Conservation (phyloP, 2,888 invertebrate species). For the Drepanosiphum platanoidis region DNA sequence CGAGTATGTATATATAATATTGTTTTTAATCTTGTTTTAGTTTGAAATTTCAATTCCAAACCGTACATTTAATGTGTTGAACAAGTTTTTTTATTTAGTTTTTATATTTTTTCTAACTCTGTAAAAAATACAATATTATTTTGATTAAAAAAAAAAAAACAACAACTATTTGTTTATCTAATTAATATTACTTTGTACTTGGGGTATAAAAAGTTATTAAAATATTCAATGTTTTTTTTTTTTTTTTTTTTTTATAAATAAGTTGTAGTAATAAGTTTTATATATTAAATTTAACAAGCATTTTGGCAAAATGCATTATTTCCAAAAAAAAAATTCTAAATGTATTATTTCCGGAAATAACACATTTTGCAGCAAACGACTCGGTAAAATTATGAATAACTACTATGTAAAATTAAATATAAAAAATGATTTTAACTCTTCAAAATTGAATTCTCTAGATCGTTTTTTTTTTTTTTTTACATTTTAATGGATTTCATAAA, state of each 20-base stretch:
- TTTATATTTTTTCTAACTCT: background rate
- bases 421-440: background rate
- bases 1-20: too few relatives aligned
- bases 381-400: background rate
- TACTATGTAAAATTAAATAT: background rate
- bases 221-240: background rate
- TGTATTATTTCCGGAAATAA: constrained; percentile 8
- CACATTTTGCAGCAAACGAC: background rate
- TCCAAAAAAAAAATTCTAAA: background rate
- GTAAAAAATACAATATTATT: background rate
- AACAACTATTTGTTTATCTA: background rate
- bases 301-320: background rate
- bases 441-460: background rate
- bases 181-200: background rate
- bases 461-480: too few relatives aligned
- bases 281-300: background rate
- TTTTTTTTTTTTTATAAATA: background rate
- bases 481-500: background rate
- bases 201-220: too few relatives aligned
- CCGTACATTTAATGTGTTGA: too few relatives aligned
- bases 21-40: too few relatives aligned
- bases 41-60: too few relatives aligned
- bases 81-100: background rate
- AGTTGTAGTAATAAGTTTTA: background rate
- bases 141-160: background rate